phyloP scores from a whole-genome alignment of 2,888 invertebrate genomes.

The Oscheius sp. region DNA sequence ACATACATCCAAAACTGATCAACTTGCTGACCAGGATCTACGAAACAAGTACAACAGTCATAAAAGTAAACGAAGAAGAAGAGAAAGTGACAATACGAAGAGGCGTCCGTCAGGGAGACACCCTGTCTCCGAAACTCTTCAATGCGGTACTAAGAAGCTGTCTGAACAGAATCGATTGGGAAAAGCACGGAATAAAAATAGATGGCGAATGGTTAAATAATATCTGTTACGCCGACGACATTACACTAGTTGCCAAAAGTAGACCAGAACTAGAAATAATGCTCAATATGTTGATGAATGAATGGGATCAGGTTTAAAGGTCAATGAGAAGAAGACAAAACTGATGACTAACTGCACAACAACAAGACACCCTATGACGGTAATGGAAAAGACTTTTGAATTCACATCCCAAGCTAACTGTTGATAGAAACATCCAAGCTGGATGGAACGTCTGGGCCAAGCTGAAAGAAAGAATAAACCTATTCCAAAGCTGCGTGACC shows the following conservation, averaged over 20 bases:
- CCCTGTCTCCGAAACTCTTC: slow-evolving; percentile 39
- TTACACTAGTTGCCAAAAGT: slow-evolving; percentile 18
- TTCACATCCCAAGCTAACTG: too few relatives aligned
- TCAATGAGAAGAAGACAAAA: too few relatives aligned
- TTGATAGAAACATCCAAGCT: too few relatives aligned
- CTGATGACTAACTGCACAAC: too few relatives aligned
- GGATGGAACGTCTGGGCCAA: too few relatives aligned
- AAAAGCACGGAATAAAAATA: slow-evolving; percentile 39
- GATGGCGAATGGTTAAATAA: slow-evolving; percentile 33
- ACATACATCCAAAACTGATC: background rate
- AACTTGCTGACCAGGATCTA: background rate
- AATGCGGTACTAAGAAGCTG: slow-evolving; percentile 30
- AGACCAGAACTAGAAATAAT: too few relatives aligned
- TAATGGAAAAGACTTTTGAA: too few relatives aligned
- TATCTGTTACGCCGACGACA: slow-evolving; percentile 43
- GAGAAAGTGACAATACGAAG: slow-evolving; percentile 2
- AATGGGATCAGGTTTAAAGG: too few relatives aligned
- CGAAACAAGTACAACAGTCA: background rate
- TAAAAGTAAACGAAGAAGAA: background rate
- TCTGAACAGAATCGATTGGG: slow-evolving; percentile 37
- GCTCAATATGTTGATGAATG: too few relatives aligned
- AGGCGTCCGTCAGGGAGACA: slow-evolving; percentile 37
- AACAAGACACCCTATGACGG: too few relatives aligned
- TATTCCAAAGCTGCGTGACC: too few relatives aligned
- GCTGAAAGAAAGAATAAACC: too few relatives aligned